A percentile compares a stretch with the other conserved stretches of the same genome.
phyloP scores from a whole-genome alignment of 2,113 vertebrate species.

The Hypomesus transpacificus region DNA sequence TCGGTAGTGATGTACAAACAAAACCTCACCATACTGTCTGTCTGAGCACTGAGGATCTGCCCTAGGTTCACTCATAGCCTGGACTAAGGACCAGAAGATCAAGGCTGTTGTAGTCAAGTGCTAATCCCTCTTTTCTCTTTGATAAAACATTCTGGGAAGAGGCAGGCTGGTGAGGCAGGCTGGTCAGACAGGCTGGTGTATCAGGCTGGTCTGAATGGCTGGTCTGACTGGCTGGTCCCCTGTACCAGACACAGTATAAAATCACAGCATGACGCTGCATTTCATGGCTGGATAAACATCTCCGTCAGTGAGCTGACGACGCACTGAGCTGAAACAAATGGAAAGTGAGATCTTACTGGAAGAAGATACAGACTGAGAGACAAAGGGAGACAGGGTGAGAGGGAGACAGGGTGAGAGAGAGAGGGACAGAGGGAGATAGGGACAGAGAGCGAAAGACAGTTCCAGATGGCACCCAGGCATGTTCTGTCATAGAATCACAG shows the following conservation, averaged over 20 bases:
- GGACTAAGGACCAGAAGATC: no score
- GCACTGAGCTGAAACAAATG: constrained; percentile 9
- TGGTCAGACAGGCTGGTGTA: not conserved
- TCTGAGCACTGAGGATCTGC: no score
- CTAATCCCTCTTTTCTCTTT: no score
- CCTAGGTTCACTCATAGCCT: no score
- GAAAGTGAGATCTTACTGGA: constrained; percentile 9
- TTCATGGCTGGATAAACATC: constrained; percentile 28
- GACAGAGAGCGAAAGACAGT: not conserved
- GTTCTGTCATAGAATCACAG: not conserved
- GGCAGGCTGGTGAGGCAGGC: no score
- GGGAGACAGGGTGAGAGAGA: not conserved
- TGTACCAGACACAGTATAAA: constrained; percentile 11
- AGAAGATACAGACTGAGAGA: constrained; percentile 16
- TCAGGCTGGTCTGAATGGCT: not conserved
- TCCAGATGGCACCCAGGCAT: constrained; percentile 5
- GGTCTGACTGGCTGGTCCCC: not conserved
- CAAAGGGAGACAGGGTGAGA: not conserved
- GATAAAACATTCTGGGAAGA: no score
- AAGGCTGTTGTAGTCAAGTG: no score
- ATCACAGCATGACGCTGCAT: constrained; percentile 26
- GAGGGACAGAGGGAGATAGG: not conserved
- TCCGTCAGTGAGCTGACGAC: constrained; percentile 18
- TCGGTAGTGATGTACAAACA: no score
- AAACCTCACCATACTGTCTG: no score